Evolutionary conservation across 1,140 invertebrate genomes (phyloP), one percentile per base, ranked within the genome.

Genomic region (Amphibalanus amphitrite): DNA sequence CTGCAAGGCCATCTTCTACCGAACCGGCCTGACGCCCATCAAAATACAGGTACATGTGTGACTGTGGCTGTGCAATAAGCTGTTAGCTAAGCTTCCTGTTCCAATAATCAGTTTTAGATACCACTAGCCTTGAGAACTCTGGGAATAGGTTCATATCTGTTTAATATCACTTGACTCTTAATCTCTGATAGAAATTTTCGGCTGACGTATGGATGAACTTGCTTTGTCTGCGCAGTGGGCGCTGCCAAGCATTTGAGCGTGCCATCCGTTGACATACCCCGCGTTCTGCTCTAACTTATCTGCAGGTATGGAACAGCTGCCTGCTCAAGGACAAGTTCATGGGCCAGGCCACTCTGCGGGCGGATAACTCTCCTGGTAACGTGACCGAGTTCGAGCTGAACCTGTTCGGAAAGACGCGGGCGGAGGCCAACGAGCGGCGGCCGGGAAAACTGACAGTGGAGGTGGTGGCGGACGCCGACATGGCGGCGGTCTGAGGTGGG

Each of bases 1-100:
- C 74, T 75, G 77, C 38, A 80, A 79, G 33, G 81, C 79, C 38
- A 79, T 85, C 15, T 85, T 85, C 76, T 85, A 85, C 77, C 80
- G 84, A 59, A 82, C 81, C 72, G 80, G 76, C 33, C 74, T 78
- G 38, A 77, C 80, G 33, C 79, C 80, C n/a, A 74, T 83, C 65
- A 77, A 75, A 70, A 73, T 83, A 65, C 76, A 80, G 76, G 81
- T 82, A 75, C 72, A 13, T 23, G 20, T 28, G n/a, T 70, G 69
- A 38, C 64, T 38, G 33, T 47, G 65, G 26, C 38, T 3, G 29
- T 69, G 3, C 17, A 10, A 13, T 28, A n/a, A n/a, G n/a, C n/a
- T n/a, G n/a, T n/a, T 3, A 15, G 38, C 26, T 26, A 23, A 6
- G 29, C 17, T 0, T 69, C 28, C 15, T 25, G 23, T 20, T 25